Percentiles rank a stretch among this genome's conserved stretches.
Evolutionary conservation across 64 coral and sea anemone species (phyloP).

Genomic region (Montipora capricornis): DNA sequence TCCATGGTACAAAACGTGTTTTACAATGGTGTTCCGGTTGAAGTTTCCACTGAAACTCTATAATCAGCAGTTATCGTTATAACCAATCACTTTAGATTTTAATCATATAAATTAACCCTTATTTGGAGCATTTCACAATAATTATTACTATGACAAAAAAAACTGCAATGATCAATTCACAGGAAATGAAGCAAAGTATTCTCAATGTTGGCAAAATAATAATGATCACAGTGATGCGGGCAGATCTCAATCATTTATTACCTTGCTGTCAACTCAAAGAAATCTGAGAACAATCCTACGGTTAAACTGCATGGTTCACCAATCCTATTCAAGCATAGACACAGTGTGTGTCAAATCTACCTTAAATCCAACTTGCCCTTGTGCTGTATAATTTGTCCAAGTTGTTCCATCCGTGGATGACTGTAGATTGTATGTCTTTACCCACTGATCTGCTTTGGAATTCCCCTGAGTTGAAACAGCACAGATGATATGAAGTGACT

Average conservation of each 20-base stretch:
- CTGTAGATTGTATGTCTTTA: constrained; percentile 49
- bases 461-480: constrained; percentile 66
- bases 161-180: too few species aligned
- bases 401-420: constrained; percentile 49
- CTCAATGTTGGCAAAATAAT: too few species aligned
- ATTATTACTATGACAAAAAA: too few species aligned
- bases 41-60: constrained; percentile 42
- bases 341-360: neutral
- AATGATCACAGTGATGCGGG: too few species aligned
- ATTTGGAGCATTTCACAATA: too few species aligned
- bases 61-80: neutral
- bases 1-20: neutral
- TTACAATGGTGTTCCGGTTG: constrained; percentile 9
- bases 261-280: too few species aligned
- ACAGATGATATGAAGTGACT: constrained; percentile 55
- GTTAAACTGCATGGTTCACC: too few species aligned
- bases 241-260: too few species aligned
- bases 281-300: too few species aligned
- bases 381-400: constrained; percentile 36
- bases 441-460: constrained; percentile 63
- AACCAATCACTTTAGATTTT: neutral
- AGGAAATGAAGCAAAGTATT: too few species aligned
- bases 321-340: too few species aligned
- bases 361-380: neutral
- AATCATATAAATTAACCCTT: too few species aligned